phyloP scores from a whole-genome alignment of 2,888 invertebrate genomes.

The Drosophila koepferae region DNA sequence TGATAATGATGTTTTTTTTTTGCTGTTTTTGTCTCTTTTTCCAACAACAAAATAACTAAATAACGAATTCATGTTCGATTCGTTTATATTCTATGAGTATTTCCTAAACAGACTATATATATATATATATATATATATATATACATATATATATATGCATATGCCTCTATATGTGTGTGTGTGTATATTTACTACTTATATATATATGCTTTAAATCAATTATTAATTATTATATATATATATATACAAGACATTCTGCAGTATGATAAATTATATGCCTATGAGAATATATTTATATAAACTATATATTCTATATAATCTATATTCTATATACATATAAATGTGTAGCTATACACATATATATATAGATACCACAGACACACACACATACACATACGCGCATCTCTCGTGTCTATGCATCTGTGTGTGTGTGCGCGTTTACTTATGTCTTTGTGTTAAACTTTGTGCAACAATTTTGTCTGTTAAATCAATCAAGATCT shows the following conservation, averaged over 20 bases:
- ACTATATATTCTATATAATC: conserved; percentile 18
- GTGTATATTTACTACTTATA: conserved; percentile 50
- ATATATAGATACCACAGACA: conserved; percentile 7
- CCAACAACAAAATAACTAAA: conserved; percentile 38
- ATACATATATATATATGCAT: conserved; percentile 48
- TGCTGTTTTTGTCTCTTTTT: conserved; percentile 41
- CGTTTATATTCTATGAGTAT: conserved; percentile 71
- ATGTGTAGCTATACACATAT: conserved; percentile 17
- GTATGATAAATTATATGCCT: conserved; percentile 64
- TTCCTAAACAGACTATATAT: conserved; percentile 76
- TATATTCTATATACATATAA: conserved; percentile 17
- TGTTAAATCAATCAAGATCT: conserved; percentile 74
- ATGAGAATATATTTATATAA: conserved; percentile 51
- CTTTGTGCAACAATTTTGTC: conserved; percentile 69
- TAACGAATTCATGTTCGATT: conserved; percentile 50
- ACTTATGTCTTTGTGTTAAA: conserved; percentile 54
- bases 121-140: conserved; percentile 43
- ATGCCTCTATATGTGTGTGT: conserved; percentile 29
- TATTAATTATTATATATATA: conserved; percentile 58
- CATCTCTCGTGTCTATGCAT: background rate
- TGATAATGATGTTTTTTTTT: conserved; percentile 16
- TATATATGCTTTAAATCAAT: conserved; percentile 67
- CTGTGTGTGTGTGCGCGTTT: conserved; percentile 16
- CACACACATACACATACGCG: conserved; percentile 14
- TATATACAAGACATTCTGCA: conserved; percentile 68